These are phyloP conservation scores for Brienomyrus longianalis DNA, from an alignment of 2,113 vertebrate genomes.

Conservation along the genomic window DNA sequence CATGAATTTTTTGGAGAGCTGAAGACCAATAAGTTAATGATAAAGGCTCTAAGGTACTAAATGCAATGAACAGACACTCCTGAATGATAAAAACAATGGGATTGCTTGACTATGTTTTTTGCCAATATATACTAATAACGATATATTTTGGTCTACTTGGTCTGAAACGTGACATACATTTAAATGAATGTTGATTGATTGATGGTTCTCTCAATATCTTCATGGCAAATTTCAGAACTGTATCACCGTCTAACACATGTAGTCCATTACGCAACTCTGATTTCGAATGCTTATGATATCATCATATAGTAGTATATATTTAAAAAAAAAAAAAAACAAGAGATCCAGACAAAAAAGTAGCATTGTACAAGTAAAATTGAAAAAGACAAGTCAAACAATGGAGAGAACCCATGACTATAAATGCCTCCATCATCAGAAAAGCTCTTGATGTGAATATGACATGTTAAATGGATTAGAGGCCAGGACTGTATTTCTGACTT, in stretches of 20 bases:
- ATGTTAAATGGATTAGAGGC: not conserved
- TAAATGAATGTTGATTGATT: not conserved
- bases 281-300: not conserved
- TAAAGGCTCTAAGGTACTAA: not conserved
- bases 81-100: not conserved
- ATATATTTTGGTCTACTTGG: not conserved
- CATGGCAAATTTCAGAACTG: not conserved
- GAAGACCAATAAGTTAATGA: not conserved
- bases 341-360: not conserved
- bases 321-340: not conserved
- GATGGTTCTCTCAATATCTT: not conserved
- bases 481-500: not conserved
- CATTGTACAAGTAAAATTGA: not conserved
- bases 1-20: slow-evolving; percentile 4
- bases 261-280: not conserved
- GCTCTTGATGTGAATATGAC: not conserved
- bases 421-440: slow-evolving; percentile 7
- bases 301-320: not conserved
- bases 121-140: not conserved
- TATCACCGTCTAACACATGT: not conserved
- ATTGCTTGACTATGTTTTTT: not conserved
- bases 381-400: not conserved
- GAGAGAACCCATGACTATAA: not conserved
- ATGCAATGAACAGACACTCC: not conserved
- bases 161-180: not conserved